Evolutionary conservation across 2,113 vertebrate genomes (phyloP), one percentile per base, ranked within the genome.

Genomic region (Macquaria australasica): DNA sequence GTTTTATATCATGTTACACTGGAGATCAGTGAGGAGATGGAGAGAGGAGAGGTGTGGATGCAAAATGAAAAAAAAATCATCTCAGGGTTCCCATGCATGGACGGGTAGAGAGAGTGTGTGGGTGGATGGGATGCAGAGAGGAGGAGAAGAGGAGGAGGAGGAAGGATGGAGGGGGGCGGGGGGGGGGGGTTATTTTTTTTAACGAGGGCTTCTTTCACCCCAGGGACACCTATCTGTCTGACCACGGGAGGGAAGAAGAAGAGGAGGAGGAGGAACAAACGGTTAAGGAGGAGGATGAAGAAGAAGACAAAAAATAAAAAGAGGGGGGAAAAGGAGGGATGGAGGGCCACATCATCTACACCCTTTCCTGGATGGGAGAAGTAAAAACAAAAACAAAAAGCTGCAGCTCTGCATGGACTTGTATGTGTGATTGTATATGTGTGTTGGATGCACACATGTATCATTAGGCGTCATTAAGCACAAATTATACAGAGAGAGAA

Each of bases 401-500:
- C 39, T 28, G 31, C 28, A 53, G 53, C 66, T 62, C 4, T 59
- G 59, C 43, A 43, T 64, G 63, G n/a, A 23, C 43, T 11, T 53
- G 41, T 12, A 58, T 55, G 82, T 73, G 74, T 63, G 72, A 58
- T 21, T 39, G 83, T 82, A 43, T 23, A 59, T 81, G 68, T 75
- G 83, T 83, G 82, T 48, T 78, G 77, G 69, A 75, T 71, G 79
- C 91, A 90, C 82, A 78, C 88, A 77, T 90, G 91, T 94, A 92
- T 95, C 91, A 95, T 94, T 95, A 94, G 88, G 81, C 81, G 12
- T 91, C 92, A 93, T 95, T 94, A 94, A 87, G 34, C 87, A 76
- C 89, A 94, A 94, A 95, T 95, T 95, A 95, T 85, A 95, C 86
- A 88, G 89, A 91, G 64, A 67, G 51, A 70, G 82, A 89, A 79